Percentiles rank a stretch among this genome's conserved stretches.
These are phyloP conservation scores for Triplophysa yarkandensis DNA, from an alignment of 2,797 vertebrate genomes.

Conservation along the genomic window DNA sequence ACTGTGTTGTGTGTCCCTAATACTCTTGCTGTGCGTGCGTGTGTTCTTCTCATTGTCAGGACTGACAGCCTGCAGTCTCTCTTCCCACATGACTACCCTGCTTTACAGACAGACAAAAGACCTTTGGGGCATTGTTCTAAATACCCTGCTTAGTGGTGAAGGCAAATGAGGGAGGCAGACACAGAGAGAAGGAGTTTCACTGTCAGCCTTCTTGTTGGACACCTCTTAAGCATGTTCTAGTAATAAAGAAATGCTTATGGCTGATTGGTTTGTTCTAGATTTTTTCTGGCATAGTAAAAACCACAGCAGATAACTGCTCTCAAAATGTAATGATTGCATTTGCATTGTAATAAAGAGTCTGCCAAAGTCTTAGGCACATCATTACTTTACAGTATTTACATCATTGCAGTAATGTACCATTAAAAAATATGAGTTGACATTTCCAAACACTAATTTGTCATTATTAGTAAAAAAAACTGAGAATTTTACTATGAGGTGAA, in stretches of 20 bases:
- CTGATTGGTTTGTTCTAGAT: background rate
- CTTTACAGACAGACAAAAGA: conserved; percentile 40
- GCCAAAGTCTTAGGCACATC: no score
- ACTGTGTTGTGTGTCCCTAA: background rate
- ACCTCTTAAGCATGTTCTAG: conserved; percentile 59
- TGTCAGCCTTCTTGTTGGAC: conserved; percentile 66
- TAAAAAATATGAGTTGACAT: no score
- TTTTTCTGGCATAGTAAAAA: background rate
- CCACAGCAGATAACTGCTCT: no score
- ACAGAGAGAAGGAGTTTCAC: conserved; percentile 33
- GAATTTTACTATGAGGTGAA: no score
- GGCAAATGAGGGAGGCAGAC: conserved; percentile 19
- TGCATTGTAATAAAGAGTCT: no score
- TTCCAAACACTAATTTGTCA: no score
- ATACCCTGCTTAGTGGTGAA: conserved; percentile 50
- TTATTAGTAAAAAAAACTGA: no score
- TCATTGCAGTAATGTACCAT: no score
- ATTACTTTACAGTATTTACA: no score
- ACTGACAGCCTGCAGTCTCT: conserved; percentile 53
- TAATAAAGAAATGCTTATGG: conserved; percentile 13
- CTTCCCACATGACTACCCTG: conserved; percentile 39
- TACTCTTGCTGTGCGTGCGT: background rate
- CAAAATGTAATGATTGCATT: no score
- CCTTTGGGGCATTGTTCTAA: conserved; percentile 60
- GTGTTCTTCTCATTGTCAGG: conserved; percentile 44